Evolutionary conservation across 2,888 invertebrate species (phyloP).

Genomic region (Athripsodes cinereus): DNA sequence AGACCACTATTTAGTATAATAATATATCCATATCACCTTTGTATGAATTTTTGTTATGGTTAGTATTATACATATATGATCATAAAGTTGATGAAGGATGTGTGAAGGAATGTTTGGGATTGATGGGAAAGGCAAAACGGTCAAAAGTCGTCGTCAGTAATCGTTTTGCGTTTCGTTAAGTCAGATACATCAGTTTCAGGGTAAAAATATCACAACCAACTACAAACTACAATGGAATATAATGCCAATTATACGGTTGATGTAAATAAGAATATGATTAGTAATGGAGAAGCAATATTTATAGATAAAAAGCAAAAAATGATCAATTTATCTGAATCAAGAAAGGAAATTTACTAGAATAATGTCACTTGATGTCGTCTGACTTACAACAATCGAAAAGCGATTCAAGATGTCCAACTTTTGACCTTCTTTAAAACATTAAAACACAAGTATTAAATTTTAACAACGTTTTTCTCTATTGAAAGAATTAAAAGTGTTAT

Average conservation of each 20-base stretch:
- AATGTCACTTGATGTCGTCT: conserved; percentile 26
- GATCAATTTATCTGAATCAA: conserved; percentile 21
- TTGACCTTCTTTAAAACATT: conserved; percentile 13
- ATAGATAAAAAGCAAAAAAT: conserved; percentile 21
- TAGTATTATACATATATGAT: not conserved
- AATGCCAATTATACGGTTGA: not conserved
- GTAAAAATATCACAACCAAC: not conserved
- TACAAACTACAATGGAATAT: not conserved
- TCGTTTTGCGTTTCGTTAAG: conserved; percentile 26
- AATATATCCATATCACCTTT: no score
- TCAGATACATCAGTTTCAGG: conserved; percentile 22
- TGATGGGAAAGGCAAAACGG: conserved; percentile 1
- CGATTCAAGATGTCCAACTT: conserved; percentile 14
- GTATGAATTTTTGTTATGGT: not conserved
- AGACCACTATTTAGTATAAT: no score
- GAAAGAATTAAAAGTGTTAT: conserved; percentile 19
- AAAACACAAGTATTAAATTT: conserved; percentile 18
- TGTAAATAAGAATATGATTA: not conserved
- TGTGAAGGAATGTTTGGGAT: not conserved
- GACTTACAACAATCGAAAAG: conserved; percentile 15
- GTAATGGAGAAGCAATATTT: not conserved
- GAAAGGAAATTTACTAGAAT: conserved; percentile 24
- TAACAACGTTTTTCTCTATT: conserved; percentile 20
- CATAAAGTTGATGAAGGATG: not conserved
- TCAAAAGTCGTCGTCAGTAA: conserved; percentile 24